A percentile compares a stretch with the other conserved stretches of the same genome.
Evolutionary conservation across 2,888 invertebrate genomes (phyloP).

Genomic region (Cerceris ruficornis): DNA sequence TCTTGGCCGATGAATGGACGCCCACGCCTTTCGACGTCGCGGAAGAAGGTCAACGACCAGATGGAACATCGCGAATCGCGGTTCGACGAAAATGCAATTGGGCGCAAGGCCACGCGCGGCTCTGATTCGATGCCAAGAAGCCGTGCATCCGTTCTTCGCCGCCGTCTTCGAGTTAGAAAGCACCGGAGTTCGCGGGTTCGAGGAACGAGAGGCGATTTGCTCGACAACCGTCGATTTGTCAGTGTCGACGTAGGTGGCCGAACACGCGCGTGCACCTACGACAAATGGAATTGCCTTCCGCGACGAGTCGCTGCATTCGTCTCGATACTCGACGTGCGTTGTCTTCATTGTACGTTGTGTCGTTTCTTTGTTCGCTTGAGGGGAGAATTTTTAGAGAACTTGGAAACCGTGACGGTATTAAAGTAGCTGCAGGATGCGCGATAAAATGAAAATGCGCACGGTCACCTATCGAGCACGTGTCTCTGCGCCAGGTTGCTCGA

Average conservation of each 20-base stretch:
- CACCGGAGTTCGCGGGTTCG: conserved; percentile 19
- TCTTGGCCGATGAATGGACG: conserved; percentile 61
- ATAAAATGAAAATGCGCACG: too few species aligned
- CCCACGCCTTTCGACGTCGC: conserved; percentile 60
- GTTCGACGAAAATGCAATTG: conserved; percentile 65
- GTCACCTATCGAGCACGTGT: too few species aligned
- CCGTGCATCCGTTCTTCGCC: conserved; percentile 23
- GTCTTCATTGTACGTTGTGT: neutral
- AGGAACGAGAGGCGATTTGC: conserved; percentile 44
- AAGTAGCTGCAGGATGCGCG: too few species aligned
- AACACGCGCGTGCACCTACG: conserved; percentile 18
- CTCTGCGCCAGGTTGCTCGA: too few species aligned
- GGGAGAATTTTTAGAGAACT: too few species aligned
- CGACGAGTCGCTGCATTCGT: conserved; percentile 6
- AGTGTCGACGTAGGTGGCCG: conserved; percentile 57
- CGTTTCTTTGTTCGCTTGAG: too few species aligned
- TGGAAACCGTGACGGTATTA: too few species aligned
- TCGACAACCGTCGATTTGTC: conserved; percentile 55
- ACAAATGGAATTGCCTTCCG: conserved; percentile 29
- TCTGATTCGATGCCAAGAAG: conserved; percentile 59
- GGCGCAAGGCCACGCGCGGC: conserved; percentile 64
- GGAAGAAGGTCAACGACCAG: conserved; percentile 60
- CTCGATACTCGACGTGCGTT: neutral
- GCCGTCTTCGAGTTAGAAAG: conserved; percentile 41
- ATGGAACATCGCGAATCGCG: conserved; percentile 54